phyloP scores from a whole-genome alignment of 2,888 invertebrate genomes.

The Agrochola lota region DNA sequence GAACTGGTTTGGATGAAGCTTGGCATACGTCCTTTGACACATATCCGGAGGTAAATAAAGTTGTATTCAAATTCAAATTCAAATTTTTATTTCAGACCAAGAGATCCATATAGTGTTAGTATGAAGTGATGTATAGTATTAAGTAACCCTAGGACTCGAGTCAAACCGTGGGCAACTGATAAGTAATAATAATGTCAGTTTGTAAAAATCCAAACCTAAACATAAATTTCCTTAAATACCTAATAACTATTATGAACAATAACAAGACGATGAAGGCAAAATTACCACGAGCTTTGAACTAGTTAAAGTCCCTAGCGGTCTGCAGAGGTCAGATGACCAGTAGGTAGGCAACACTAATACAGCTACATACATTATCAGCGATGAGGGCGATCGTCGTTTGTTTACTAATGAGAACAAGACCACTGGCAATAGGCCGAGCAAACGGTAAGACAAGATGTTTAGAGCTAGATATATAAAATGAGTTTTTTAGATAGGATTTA shows the following conservation, averaged over 20 bases:
- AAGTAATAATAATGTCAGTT: not conserved
- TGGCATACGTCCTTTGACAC: too few relatives aligned
- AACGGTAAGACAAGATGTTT: not conserved
- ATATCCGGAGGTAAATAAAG: not conserved
- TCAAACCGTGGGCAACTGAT: too few relatives aligned
- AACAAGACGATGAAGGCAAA: not conserved
- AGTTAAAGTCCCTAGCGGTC: not conserved
- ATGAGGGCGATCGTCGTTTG: constrained; percentile 13
- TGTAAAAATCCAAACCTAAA: not conserved
- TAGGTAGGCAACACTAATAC: constrained; percentile 9
- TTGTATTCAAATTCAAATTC: too few relatives aligned
- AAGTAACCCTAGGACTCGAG: too few relatives aligned
- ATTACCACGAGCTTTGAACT: not conserved
- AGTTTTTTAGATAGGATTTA: not conserved
- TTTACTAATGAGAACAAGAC: constrained; percentile 40
- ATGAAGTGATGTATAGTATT: too few relatives aligned
- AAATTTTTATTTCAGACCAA: too few relatives aligned
- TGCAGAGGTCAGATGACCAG: not conserved
- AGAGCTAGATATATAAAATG: not conserved
- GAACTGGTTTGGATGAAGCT: not conserved
- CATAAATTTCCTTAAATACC: not conserved
- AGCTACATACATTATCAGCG: constrained; percentile 1
- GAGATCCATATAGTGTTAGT: too few relatives aligned
- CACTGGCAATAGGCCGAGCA: constrained; percentile 3
- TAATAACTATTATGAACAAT: not conserved